Evolutionary conservation across 2,888 invertebrate species (phyloP).

Genomic region (Drosophila koepferae): DNA sequence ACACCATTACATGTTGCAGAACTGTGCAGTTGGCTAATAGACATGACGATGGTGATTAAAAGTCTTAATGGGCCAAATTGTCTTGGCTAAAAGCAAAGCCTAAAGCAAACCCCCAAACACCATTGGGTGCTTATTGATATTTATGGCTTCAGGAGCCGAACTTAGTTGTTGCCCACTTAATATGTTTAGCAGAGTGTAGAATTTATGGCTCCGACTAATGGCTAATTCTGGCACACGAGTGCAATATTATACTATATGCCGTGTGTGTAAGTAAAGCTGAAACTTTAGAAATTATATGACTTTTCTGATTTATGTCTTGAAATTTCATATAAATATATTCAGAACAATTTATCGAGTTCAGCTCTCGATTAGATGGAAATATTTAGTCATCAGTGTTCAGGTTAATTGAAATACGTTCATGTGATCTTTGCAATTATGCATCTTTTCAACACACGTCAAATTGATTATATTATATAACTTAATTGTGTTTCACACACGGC

Average conservation of each 20-base stretch:
- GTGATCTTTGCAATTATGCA: conserved; percentile 44
- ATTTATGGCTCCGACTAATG: conserved; percentile 60
- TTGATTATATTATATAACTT: conserved; percentile 47
- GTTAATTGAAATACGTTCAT: conserved; percentile 22
- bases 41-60: conserved; percentile 56
- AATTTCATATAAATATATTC: not conserved
- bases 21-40: conserved; percentile 49
- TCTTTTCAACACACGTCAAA: conserved; percentile 28
- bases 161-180: conserved; percentile 56
- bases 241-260: not conserved
- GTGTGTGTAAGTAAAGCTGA: no score
- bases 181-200: conserved; percentile 33
- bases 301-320: not conserved
- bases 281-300: conserved; percentile 1
- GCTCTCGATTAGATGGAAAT: not conserved
- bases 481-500: conserved; percentile 43
- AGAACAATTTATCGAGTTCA: not conserved
- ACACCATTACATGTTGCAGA: conserved; percentile 48
- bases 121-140: conserved; percentile 73
- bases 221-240: conserved; percentile 36
- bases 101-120: conserved; percentile 18
- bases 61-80: conserved; percentile 47
- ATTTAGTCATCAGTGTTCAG: not conserved
- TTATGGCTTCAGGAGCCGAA: conserved; percentile 50
- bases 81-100: conserved; percentile 38